Conservation (phyloP, 2,888 invertebrate genomes). For the Oxystoma pomonae region DNA sequence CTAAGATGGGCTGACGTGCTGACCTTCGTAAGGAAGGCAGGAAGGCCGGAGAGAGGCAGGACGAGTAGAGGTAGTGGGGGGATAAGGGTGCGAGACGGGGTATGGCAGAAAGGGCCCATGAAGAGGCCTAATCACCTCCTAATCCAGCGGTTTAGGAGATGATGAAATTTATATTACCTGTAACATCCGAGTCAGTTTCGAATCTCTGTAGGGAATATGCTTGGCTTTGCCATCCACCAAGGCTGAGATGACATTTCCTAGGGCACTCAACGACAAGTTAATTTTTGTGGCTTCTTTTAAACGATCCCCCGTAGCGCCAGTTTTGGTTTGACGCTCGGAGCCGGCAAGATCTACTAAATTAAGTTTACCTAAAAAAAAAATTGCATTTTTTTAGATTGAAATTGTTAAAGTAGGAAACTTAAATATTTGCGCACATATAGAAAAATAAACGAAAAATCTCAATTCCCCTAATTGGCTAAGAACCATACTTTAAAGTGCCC, state of each 20-base stretch:
- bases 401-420: background rate
- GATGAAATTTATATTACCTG: conserved; percentile 60
- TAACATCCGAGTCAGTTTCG: conserved; percentile 75
- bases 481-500: no score
- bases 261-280: conserved; percentile 79
- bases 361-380: conserved; percentile 57
- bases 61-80: no score
- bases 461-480: no score
- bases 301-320: conserved; percentile 79
- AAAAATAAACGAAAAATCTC: no score
- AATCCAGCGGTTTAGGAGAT: no score
- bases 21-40: no score
- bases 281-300: conserved; percentile 88
- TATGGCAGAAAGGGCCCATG: no score
- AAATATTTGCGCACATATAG: background rate
- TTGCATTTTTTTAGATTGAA: no score
- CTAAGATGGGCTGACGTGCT: no score
- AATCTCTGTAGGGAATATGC: conserved; percentile 79
- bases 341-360: conserved; percentile 89
- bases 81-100: no score
- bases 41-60: no score
- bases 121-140: no score
- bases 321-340: conserved; percentile 79
- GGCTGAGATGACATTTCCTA: conserved; percentile 88
- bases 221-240: conserved; percentile 78